Evolutionary conservation across 2,888 invertebrate genomes (phyloP), one percentile per base, ranked within the genome.

Genomic region (Seira sanloemensis): DNA sequence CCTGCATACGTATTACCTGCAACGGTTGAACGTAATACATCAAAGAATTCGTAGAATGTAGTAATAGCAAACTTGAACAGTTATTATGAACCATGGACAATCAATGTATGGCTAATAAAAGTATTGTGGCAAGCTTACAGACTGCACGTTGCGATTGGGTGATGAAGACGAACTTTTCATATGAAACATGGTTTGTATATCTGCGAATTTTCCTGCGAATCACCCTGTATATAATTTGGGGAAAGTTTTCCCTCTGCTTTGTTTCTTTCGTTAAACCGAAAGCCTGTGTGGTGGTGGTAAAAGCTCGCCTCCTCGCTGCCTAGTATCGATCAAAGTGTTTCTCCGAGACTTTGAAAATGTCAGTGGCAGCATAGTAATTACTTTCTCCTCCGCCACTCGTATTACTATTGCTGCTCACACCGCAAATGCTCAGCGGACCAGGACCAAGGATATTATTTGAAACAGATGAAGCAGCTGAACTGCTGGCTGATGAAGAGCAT

Each of bases 351-450:
- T 88, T 87, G 86, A 89, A 89, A 88, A 89, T 89, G 84, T 89
- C 89, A 24, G 89, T 89, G 74, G 89, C 89, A 71, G 89, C 89
- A 81, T 89, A 89, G 85, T 89, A 89, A 88, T 87, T 89, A 85
- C 88, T 89, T 85, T 89, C 88, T 27, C 85, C 83, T 24, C 37
- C 78, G 23, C 76, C 83, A n/a, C 50, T 73, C 2, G 2, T 50
- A 18, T 50, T 50, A 50, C 16, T 50, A 26, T 54, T 50, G 26
- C 80, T 74, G 46, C 78, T 79, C 9, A 58, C 76, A 12, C 74
- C 79, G 66, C 81, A 85, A 78, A 79, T 79, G 72, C 80, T 77
- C 50, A 84, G 23, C 27, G 80, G 77, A 80, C 80, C 75, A 21
- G 72, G 65, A 26, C 74, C 78, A 24, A 80, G 37, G 62, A 68